These are phyloP conservation scores for Parthenolecanium corni DNA, from an alignment of 2,888 invertebrate genomes.

Conservation along the genomic window DNA sequence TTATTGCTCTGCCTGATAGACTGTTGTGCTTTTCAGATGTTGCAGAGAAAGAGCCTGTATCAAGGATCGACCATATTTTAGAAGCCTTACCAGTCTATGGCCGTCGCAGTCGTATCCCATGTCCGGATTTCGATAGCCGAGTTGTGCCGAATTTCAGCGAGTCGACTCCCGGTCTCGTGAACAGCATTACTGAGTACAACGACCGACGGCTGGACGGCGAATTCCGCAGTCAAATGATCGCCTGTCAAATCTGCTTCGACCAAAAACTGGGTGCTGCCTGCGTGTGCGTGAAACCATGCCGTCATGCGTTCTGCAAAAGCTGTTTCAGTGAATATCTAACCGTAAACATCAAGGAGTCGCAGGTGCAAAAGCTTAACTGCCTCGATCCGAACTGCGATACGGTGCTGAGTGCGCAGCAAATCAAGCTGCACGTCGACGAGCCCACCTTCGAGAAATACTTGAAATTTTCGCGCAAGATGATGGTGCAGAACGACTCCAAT, in stretches of 20 bases:
- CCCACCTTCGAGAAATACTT: conserved; percentile 1
- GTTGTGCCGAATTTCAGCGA: not conserved
- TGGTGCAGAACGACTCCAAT: conserved; percentile 15
- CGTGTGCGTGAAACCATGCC: conserved; percentile 9
- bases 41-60: too few relatives aligned
- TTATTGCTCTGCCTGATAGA: too few relatives aligned
- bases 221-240: not conserved
- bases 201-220: not conserved
- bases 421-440: conserved; percentile 9
- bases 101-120: not conserved
- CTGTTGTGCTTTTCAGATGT: too few relatives aligned
- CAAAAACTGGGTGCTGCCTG: not conserved
- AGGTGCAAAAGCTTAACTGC: conserved; percentile 1
- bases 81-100: not conserved
- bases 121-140: not conserved
- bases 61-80: not conserved
- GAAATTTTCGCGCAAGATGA: conserved; percentile 2
- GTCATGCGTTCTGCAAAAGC: conserved; percentile 5
- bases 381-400: conserved; percentile 3
- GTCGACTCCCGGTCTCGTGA: not conserved
- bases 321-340: conserved; percentile 13
- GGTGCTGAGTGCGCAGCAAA: not conserved
- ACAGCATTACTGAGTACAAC: conserved; percentile 9
- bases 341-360: conserved; percentile 1
- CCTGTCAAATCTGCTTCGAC: conserved; percentile 12